Percentiles rank a stretch among this genome's conserved stretches.
Evolutionary conservation across 2,888 invertebrate genomes (phyloP).

Genomic region (Horisme vitalbata): DNA sequence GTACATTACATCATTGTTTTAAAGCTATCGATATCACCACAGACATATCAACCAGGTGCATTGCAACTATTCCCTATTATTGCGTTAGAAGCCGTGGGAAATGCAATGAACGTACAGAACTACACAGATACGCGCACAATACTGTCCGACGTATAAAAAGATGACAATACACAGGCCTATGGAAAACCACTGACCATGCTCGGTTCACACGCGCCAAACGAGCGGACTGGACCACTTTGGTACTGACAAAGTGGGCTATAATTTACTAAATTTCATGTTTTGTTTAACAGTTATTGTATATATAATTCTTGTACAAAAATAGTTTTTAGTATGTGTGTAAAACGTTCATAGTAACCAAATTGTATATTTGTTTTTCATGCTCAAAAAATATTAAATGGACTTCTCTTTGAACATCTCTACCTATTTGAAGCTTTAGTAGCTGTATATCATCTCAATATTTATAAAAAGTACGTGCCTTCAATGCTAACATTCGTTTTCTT

Average conservation of each 20-base stretch:
- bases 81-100: conserved; percentile 59
- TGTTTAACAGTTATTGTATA: conserved; percentile 17
- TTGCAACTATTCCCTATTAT: conserved; percentile 30
- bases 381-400: background rate
- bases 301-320: conserved; percentile 9
- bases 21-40: conserved; percentile 17
- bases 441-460: no score
- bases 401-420: conserved; percentile 1
- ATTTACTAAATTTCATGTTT: conserved; percentile 29
- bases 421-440: no score
- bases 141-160: conserved; percentile 62
- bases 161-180: conserved; percentile 60
- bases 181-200: conserved; percentile 60
- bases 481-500: no score
- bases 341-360: background rate
- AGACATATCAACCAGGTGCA: conserved; percentile 19
- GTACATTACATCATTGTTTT: conserved; percentile 1
- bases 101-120: conserved; percentile 36
- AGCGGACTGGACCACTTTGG: conserved; percentile 22
- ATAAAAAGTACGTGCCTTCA: no score
- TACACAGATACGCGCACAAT: conserved; percentile 49
- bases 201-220: conserved; percentile 51
- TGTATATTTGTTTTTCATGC: conserved; percentile 1
- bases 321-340: conserved; percentile 13
- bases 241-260: conserved; percentile 24